Percentiles rank a stretch among this genome's conserved stretches.
These are phyloP conservation scores for Smittia aterrima DNA, from an alignment of 2,888 invertebrate species.

Conservation along the genomic window DNA sequence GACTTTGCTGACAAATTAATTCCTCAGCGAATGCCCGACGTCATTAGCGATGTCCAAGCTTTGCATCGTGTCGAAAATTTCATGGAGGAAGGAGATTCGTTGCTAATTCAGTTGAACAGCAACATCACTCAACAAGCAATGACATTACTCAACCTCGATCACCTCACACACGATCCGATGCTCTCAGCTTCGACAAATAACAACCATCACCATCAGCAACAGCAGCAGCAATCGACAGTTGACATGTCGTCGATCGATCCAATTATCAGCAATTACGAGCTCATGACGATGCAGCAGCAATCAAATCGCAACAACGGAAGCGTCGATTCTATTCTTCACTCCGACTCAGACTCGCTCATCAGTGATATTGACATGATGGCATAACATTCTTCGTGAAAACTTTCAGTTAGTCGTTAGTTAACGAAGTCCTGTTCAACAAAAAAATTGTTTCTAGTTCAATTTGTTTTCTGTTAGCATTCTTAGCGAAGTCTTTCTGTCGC, in stretches of 20 bases:
- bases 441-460: no score
- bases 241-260: slow-evolving; percentile 43
- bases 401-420: no score
- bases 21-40: slow-evolving; percentile 58
- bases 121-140: slow-evolving; percentile 13
- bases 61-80: slow-evolving; percentile 65
- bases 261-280: slow-evolving; percentile 10
- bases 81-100: slow-evolving; percentile 65
- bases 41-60: slow-evolving; percentile 57
- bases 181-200: slow-evolving; percentile 51
- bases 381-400: background rate
- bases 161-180: slow-evolving; percentile 55
- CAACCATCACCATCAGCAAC: slow-evolving; percentile 43
- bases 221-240: slow-evolving; percentile 45
- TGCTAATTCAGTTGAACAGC: slow-evolving; percentile 56
- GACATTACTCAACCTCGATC: slow-evolving; percentile 44
- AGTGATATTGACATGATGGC: slow-evolving; percentile 56
- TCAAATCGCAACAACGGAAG: slow-evolving; percentile 44
- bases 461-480: no score
- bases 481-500: no score
- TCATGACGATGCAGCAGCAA: slow-evolving; percentile 9
- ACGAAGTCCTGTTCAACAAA: no score
- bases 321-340: slow-evolving; percentile 55
- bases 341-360: slow-evolving; percentile 57
- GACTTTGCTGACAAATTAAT: background rate